These are phyloP conservation scores for Pan paniscus DNA, from an alignment of 2,113 vertebrate species.

Conservation along the genomic window DNA sequence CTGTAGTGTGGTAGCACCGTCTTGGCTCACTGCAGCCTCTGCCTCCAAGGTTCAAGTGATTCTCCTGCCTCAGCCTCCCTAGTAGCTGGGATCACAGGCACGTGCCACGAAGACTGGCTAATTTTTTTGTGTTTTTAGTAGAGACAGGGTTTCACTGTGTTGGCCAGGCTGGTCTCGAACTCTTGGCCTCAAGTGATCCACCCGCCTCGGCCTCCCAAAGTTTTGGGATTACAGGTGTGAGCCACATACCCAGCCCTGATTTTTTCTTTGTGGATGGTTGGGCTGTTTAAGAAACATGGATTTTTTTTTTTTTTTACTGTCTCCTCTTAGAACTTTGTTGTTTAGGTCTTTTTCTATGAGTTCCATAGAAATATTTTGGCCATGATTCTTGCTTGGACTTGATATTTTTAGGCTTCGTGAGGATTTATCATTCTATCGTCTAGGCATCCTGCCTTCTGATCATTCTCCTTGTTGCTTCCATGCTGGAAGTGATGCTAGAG, in stretches of 20 bases:
- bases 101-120: rapidly evolving
- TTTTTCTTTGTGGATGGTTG: neutral
- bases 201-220: no score
- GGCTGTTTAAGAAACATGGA: neutral
- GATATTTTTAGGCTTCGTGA: neutral
- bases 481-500: neutral
- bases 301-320: neutral
- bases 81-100: no score
- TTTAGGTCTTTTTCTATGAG: neutral
- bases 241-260: neutral
- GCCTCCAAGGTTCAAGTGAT: no score
- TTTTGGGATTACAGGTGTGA: no score
- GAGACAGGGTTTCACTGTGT: no score
- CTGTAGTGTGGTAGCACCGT: no score
- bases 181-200: no score
- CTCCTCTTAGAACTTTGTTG: neutral
- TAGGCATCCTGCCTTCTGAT: neutral
- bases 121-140: no score
- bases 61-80: no score
- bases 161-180: no score
- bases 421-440: neutral
- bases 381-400: neutral
- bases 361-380: neutral
- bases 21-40: no score
- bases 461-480: neutral